These are phyloP conservation scores for Apodemia zela DNA, from an alignment of 2,888 invertebrate genomes.

Conservation along the genomic window DNA sequence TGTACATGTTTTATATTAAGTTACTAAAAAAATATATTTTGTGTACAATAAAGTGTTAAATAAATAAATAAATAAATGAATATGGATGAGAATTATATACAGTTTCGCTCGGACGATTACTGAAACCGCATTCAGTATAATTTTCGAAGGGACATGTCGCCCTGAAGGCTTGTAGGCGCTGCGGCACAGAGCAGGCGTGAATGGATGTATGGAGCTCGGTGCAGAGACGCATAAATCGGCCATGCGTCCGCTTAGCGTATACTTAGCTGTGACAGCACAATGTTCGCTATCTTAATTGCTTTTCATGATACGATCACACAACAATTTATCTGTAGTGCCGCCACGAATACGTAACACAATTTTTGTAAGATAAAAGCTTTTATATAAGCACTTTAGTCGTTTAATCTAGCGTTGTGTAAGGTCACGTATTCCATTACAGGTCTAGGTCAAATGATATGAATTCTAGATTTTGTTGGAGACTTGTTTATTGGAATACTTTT, in stretches of 20 bases:
- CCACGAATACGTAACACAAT: conserved; percentile 28
- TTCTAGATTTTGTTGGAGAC: too few relatives aligned
- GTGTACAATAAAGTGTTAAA: too few relatives aligned
- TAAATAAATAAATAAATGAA: too few relatives aligned
- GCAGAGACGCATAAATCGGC: conserved; percentile 32
- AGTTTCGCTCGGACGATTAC: not conserved
- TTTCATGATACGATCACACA: conserved; percentile 58
- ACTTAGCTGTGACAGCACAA: conserved; percentile 63
- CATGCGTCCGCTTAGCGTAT: conserved; percentile 53
- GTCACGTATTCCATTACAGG: conserved; percentile 6
- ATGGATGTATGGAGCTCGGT: conserved; percentile 25
- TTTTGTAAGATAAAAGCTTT: conserved; percentile 28
- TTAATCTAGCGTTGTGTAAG: not conserved
- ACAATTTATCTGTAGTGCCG: conserved; percentile 62
- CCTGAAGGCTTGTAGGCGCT: conserved; percentile 16
- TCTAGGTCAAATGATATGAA: too few relatives aligned
- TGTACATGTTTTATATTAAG: too few relatives aligned
- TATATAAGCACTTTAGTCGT: conserved; percentile 8
- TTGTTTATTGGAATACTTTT: too few relatives aligned
- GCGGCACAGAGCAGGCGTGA: conserved; percentile 23
- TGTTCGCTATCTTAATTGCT: conserved; percentile 75
- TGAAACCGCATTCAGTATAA: not conserved
- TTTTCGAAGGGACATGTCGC: conserved; percentile 4
- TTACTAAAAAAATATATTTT: too few relatives aligned
- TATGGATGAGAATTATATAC: not conserved